Base-by-base conservation (phyloP, 2,888 invertebrate genomes). In the Ecdyonurus torrentis region DNA sequence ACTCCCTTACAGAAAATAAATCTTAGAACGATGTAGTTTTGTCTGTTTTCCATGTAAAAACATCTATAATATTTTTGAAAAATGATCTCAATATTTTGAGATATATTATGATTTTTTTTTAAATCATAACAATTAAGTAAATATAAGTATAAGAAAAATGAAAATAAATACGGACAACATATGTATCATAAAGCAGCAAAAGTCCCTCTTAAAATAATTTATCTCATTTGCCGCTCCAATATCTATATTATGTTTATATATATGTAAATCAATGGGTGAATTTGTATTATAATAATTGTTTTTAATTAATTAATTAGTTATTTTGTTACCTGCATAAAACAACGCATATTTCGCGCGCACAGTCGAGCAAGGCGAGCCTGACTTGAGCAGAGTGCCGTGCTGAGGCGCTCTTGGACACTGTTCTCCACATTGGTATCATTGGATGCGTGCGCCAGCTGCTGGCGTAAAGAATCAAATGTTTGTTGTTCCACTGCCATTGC, bases 271-370 rank as follows among this genome's bases (percentile, higher is more conserved):
- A 7, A 10, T 50, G 50, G 50, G 10, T 50, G 50, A 50, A 50
- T 50, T 50, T 50, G 7, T 50, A 10, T 50, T 50, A 50, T 10
- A 50, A 50, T 50, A 10, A 50, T 55, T 55, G n/a, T 55, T 55
- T 7, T 20, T 10, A 18, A 5, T 10, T 55, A 55, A 10, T 55
- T 55, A n/a, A n/a, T n/a, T n/a, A n/a, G n/a, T n/a, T n/a, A n/a
- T n/a, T n/a, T 23, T 60, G 67, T 66, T 67, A 75, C 75, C 73
- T 74, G 73, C 23, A 71, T 71, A 66, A 75, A 75, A 63, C 76
- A 76, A 62, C 73, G 71, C 74, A 75, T 75, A 64, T 74, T 74
- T 23, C 75, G 67, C 62, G 72, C 70, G 71, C 75, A 74, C 7
- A 76, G 70, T n/a, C 70, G 67, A 1, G 74, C 74, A 20, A 76